Base-by-base conservation (phyloP, 2,888 invertebrate species). In the Hetaerina titia region DNA sequence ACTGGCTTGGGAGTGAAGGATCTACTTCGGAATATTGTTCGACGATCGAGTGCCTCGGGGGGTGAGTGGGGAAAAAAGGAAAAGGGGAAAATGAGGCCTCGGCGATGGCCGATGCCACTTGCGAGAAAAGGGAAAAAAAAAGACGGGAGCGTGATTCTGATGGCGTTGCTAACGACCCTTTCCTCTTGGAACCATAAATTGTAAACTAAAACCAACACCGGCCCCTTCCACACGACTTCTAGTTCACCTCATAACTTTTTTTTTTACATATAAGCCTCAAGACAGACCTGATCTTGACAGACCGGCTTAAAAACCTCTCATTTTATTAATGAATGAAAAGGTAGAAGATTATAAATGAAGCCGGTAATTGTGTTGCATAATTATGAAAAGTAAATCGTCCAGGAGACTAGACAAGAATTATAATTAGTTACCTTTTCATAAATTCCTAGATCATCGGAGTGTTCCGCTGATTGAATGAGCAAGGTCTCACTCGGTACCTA, bases 191-290 rank as follows among this genome's bases (percentile, higher is more conserved):
- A 25, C 81, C 81, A 81, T 81, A 81, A 81, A 81, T 81, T 81
- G 81, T 81, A 81, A 81, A 81, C 81, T 81, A 31, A 81, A 81
- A 81, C 81, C 81, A 81, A 81, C 81, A 81, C 81, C 81, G 81
- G 81, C 81, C 81, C 81, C 31, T 81, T 25, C 81, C 81, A 81
- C 31, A 31, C 13, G 31, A 25, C 81, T 81, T 81, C 81, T 81
- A 81, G 81, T 81, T 81, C 31, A 31, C 25, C 13, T 22, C 25
- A 31, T 81, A 81, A 31, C 25, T 81, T 81, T 81, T 81, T 81
- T 81, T 22, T 60, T 81, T 31, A 31, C 8, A 25, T 31, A 81
- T 19, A 11, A 31, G 81, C 69, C 0, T 5, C 81, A 19, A 31
- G 81, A 31, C 81, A 81, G 81, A 45, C 45, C 45, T 31, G 81